These are phyloP conservation scores for Euspilapteryx auroguttella DNA, from an alignment of 2,888 invertebrate species.

Conservation along the genomic window DNA sequence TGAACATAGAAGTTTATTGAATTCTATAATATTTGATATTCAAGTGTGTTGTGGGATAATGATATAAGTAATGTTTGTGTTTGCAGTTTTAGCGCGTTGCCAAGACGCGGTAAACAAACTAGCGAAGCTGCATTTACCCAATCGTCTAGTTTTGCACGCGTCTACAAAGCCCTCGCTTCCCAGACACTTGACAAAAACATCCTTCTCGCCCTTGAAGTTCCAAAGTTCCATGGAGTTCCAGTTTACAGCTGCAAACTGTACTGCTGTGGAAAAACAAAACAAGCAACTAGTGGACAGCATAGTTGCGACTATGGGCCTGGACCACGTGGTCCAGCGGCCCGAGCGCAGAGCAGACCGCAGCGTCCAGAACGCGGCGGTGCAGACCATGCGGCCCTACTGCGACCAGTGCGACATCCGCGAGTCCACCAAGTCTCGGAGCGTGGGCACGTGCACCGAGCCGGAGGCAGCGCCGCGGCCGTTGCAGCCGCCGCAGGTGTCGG, in stretches of 20 bases:
- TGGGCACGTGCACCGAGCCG: conserved; percentile 21
- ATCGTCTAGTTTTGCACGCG: conserved; percentile 28
- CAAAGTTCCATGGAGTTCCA: conserved; percentile 30
- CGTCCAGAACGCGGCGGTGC: conserved; percentile 35
- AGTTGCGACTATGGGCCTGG: conserved; percentile 27
- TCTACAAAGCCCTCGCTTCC: conserved; percentile 15
- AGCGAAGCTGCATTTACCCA: conserved; percentile 27
- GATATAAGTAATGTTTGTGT: too few species aligned
- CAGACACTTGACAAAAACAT: conserved; percentile 25
- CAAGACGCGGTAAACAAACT: conserved; percentile 27
- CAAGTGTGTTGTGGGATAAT: too few species aligned
- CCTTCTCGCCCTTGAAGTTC: conserved; percentile 44
- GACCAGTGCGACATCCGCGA: conserved; percentile 42
- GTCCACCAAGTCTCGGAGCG: conserved; percentile 17
- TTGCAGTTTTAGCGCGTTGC: conserved; percentile 48
- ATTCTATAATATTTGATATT: too few species aligned
- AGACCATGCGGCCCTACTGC: conserved; percentile 35
- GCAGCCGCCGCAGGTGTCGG: conserved; percentile 45
- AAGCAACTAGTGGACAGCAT: conserved; percentile 39
- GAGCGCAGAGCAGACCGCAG: conserved; percentile 24
- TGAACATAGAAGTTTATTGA: too few species aligned
- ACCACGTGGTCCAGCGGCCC: conserved; percentile 24
- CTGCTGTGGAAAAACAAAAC: conserved; percentile 23
- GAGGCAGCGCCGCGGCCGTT: conserved; percentile 26
- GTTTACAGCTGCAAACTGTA: conserved; percentile 23